Evolutionary conservation across 2,888 invertebrate species (phyloP).

Genomic region (Macaria liturata): DNA sequence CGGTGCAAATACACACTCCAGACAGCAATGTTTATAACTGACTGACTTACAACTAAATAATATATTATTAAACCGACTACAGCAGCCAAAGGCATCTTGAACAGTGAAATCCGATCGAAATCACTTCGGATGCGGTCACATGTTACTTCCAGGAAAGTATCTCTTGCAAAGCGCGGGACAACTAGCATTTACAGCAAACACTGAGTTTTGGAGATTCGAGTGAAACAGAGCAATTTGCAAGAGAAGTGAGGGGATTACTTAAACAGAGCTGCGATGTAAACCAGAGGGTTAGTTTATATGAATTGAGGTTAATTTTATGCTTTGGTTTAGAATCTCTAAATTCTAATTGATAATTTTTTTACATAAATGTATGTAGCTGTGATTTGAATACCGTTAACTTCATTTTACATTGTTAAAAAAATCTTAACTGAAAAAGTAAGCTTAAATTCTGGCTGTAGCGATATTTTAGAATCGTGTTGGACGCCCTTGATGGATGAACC

Average conservation of each 20-base stretch:
- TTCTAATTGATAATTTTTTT: not conserved
- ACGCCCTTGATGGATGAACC: slow-evolving; percentile 21
- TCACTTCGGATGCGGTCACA: too few relatives aligned
- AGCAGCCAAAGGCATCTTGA: too few relatives aligned
- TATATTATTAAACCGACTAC: too few relatives aligned
- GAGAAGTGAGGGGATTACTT: slow-evolving; percentile 44
- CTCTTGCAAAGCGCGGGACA: slow-evolving; percentile 4
- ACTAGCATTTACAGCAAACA: slow-evolving; percentile 56
- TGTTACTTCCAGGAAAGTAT: too few relatives aligned
- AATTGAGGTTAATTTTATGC: not conserved
- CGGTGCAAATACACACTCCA: too few relatives aligned
- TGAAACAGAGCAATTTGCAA: slow-evolving; percentile 36
- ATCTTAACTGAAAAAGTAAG: not conserved
- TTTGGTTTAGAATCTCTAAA: not conserved
- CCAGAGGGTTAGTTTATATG: slow-evolving; percentile 9
- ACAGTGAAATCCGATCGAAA: too few relatives aligned
- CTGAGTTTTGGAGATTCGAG: slow-evolving; percentile 47
- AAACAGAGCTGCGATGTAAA: slow-evolving; percentile 23
- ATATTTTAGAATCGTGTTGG: slow-evolving; percentile 5
- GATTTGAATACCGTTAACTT: too few relatives aligned
- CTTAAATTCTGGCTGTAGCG: slow-evolving; percentile 12
- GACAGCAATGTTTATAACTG: too few relatives aligned
- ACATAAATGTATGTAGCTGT: too few relatives aligned
- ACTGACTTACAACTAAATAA: too few relatives aligned
- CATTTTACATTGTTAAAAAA: too few relatives aligned